phyloP scores from a whole-genome alignment of 2,797 vertebrate species.

The Chaunax sp. region DNA sequence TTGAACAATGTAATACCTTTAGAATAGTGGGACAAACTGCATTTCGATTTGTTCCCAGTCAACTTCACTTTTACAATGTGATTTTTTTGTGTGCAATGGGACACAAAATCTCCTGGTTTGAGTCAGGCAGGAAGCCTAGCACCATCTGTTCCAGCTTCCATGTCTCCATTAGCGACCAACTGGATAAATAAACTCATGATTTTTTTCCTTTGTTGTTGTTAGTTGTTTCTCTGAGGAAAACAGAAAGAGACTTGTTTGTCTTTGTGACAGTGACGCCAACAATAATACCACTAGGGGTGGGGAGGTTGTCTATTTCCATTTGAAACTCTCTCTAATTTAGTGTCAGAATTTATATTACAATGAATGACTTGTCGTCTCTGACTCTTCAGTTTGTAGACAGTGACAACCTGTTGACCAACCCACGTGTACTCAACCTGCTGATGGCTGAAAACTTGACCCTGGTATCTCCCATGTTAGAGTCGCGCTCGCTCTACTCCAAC shows the following conservation, averaged over 20 bases:
- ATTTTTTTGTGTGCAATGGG: background rate
- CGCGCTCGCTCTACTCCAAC: constrained; percentile 95
- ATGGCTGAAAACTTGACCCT: constrained; percentile 94
- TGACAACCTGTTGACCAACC: constrained; percentile 96
- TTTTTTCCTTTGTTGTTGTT: background rate
- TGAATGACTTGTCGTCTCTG: background rate
- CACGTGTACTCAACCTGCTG: constrained; percentile 88
- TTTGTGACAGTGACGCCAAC: background rate
- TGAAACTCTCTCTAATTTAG: background rate
- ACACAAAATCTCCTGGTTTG: background rate
- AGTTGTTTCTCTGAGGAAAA: background rate
- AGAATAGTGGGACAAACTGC: no score
- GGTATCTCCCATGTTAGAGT: constrained; percentile 95
- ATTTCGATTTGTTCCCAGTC: no score
- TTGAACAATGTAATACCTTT: no score
- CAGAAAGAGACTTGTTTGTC: background rate
- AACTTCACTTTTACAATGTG: no score
- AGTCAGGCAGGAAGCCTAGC: no score
- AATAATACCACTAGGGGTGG: background rate
- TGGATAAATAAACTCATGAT: background rate
- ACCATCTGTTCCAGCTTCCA: background rate
- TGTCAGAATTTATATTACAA: background rate
- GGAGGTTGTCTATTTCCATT: no score
- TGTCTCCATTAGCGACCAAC: background rate
- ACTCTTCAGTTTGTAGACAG: constrained; percentile 89